A percentile compares a stretch with the other conserved stretches of the same genome.
Conservation (phyloP, 2,113 vertebrate genomes). For the Bombycilla garrulus region DNA sequence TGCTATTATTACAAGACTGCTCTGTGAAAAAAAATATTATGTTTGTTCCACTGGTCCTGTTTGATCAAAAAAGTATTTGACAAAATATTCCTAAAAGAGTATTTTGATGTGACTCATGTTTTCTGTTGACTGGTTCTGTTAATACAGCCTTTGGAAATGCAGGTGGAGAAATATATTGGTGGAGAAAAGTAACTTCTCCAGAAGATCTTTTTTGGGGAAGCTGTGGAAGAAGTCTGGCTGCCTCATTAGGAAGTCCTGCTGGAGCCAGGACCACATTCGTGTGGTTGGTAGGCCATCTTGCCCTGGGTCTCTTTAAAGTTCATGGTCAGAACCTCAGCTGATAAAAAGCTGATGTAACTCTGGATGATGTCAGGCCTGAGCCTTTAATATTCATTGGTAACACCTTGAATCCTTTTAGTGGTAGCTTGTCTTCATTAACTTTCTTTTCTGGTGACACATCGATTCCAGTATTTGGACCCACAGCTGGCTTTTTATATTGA, state of each 20-base stretch:
- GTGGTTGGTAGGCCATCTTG: background rate
- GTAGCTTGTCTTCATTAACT: conserved; percentile 32
- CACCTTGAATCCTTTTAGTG: background rate
- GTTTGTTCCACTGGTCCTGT: background rate
- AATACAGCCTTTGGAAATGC: background rate
- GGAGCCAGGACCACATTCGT: background rate
- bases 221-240: background rate
- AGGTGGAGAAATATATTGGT: background rate
- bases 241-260: background rate
- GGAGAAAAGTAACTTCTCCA: background rate
- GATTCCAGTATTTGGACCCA: conserved; percentile 1
- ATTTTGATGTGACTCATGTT: background rate
- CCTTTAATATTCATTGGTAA: background rate
- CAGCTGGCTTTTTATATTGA: conserved; percentile 1
- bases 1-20: background rate
- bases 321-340: background rate
- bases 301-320: background rate
- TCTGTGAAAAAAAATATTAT: background rate
- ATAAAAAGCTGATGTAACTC: background rate
- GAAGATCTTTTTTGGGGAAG: background rate
- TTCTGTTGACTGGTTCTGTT: background rate
- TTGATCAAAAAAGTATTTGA: background rate
- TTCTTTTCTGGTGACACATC: background rate
- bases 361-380: background rate
- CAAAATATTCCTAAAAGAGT: background rate